Evolutionary conservation across 2,797 vertebrate genomes (phyloP), one percentile per base, ranked within the genome.

Genomic region (Lagocephalus sceleratus): DNA sequence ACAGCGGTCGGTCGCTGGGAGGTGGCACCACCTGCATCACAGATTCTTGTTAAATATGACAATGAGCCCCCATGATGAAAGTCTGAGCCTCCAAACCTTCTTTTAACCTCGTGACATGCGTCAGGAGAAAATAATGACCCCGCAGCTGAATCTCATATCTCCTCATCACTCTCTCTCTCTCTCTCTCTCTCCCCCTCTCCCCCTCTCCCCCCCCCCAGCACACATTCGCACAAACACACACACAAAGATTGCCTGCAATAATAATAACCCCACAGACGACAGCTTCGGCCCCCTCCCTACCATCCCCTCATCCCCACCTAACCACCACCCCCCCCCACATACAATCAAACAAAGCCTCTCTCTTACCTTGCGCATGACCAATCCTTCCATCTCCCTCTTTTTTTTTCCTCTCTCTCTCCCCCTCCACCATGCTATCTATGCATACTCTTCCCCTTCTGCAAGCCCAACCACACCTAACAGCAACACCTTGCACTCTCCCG

Each of bases 321-420:
- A 45, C 64, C 55, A 16, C 38, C 38, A 3, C 61, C 59, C 52
- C 78, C 72, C 54, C 76, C 81, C 74, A 83, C 76, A 86, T 88
- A 90, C 88, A 84, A 84, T 87, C 86, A 89, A 84, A 90, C 87
- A 88, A 91, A 90, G 85, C 86, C 87, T 82, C 75, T 80, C 76
- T 87, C 90, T 91, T 90, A 91, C 90, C 90, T 91, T 88, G 84
- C 84, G 74, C 87, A 89, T 87, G 87, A 86, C 87, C 86, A 87
- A 90, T 89, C 85, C 83, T 85, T 82, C 79, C 82, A 83, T 89
- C 87, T 85, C 87, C 78, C 84, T 73, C 68, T 61, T 73, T 79
- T 68, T 71, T 71, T 88, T 86, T 85, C n/a, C 86, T 77, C 83
- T 73, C 67, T 60, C 73, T 79, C 67, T 69, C 66, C 67, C 70